Conservation (phyloP, 2,888 invertebrate species). For the Agriopis leucophaearia region DNA sequence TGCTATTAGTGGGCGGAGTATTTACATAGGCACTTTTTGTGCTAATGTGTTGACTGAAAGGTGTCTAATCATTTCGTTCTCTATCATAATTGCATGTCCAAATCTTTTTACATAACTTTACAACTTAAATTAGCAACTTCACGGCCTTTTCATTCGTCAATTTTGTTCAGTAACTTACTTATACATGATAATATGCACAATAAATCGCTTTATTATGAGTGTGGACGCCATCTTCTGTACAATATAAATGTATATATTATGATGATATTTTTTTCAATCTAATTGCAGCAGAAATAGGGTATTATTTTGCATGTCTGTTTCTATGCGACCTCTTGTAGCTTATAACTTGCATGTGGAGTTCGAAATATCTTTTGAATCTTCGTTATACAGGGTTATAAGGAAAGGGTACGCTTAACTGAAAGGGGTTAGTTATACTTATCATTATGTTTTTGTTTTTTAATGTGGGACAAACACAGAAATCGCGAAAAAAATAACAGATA, state of each 20-base stretch:
- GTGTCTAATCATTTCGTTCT: background rate
- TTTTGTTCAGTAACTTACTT: conserved; percentile 15
- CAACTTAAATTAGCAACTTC: conserved; percentile 15
- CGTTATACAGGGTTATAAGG: too few species aligned
- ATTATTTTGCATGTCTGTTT: background rate
- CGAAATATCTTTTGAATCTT: too few species aligned
- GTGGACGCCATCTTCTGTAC: conserved; percentile 9
- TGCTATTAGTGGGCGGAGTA: background rate
- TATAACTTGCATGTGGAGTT: too few species aligned
- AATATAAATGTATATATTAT: background rate
- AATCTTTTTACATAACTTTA: conserved; percentile 1
- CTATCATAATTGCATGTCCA: background rate
- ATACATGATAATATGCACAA: conserved; percentile 12
- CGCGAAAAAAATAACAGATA: too few species aligned
- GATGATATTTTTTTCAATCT: background rate
- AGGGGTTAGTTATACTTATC: too few species aligned
- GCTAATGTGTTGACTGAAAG: background rate
- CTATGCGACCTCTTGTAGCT: too few species aligned
- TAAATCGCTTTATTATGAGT: conserved; percentile 8
- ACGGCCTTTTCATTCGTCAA: conserved; percentile 15
- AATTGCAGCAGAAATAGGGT: background rate
- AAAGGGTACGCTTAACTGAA: too few species aligned
- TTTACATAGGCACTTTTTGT: background rate
- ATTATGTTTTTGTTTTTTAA: too few species aligned
- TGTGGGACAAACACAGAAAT: too few species aligned